Evolutionary conservation across 2,888 invertebrate genomes (phyloP).

Genomic region (Phyto melanocephala): DNA sequence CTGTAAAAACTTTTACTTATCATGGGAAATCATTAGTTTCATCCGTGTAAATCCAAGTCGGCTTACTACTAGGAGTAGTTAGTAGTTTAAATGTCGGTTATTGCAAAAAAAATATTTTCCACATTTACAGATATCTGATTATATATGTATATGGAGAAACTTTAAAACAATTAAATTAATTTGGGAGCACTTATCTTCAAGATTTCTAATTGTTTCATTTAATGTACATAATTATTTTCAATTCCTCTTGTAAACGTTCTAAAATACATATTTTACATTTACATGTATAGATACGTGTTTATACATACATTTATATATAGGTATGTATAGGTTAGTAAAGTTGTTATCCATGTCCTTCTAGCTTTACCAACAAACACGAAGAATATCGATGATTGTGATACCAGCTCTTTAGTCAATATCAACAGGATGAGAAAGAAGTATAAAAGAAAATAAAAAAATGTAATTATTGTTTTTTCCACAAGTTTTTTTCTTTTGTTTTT

Average conservation of each 20-base stretch:
- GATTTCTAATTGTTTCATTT: no score
- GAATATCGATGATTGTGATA: conserved; percentile 9
- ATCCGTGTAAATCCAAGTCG: no score
- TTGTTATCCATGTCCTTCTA: conserved; percentile 47
- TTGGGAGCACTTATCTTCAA: no score
- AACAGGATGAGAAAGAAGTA: not conserved
- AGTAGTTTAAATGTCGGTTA: no score
- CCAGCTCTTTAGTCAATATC: conserved; percentile 15
- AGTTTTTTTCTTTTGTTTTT: not conserved
- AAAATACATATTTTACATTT: not conserved
- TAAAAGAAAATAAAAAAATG: not conserved
- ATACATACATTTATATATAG: not conserved
- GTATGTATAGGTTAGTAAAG: conserved; percentile 30
- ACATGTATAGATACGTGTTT: not conserved
- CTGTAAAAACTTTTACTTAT: no score
- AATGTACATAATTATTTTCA: not conserved
- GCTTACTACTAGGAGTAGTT: no score
- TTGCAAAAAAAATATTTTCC: no score
- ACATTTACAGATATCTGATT: no score
- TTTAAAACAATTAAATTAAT: no score
- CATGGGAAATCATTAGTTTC: no score
- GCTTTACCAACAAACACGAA: not conserved
- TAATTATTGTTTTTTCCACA: conserved; percentile 36
- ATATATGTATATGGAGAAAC: no score
- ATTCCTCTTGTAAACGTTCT: no score